A percentile compares a stretch with the other conserved stretches of the same genome.
Conservation (phyloP, 2,888 invertebrate species). For the Microchrysa polita region DNA sequence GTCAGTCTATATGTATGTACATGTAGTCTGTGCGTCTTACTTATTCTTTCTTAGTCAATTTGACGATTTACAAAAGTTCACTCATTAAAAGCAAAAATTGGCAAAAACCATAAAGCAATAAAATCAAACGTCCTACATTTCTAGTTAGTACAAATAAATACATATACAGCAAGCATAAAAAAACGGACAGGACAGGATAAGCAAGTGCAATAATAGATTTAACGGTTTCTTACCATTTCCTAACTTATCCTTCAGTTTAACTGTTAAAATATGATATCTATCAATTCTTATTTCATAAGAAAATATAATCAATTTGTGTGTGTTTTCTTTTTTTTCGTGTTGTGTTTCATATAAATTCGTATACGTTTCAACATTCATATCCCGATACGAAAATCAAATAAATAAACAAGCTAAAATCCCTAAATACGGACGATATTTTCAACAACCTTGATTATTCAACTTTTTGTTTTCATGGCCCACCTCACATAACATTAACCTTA, state of each 20-base stretch:
- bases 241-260: constrained; percentile 5
- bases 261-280: constrained; percentile 7
- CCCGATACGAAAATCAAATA: not conserved
- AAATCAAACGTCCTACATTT: not conserved
- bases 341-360: constrained; percentile 11
- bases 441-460: not conserved
- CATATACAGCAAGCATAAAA: not conserved
- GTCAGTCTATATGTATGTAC: no score
- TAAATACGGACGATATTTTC: not conserved
- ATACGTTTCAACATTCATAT: not conserved
- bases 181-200: constrained; percentile 1
- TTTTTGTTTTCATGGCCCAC: not conserved
- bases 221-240: constrained; percentile 1
- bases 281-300: not conserved
- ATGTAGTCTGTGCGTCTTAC: not conserved
- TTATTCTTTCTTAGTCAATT: no score
- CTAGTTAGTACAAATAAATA: not conserved
- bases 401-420: not conserved
- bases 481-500: not conserved
- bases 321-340: no score
- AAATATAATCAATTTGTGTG: not conserved
- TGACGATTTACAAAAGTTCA: no score
- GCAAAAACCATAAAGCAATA: no score
- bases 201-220: not conserved
- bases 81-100: no score